Evolutionary conservation across 2,797 vertebrate species (phyloP).

Genomic region (Poeciliopsis infans): DNA sequence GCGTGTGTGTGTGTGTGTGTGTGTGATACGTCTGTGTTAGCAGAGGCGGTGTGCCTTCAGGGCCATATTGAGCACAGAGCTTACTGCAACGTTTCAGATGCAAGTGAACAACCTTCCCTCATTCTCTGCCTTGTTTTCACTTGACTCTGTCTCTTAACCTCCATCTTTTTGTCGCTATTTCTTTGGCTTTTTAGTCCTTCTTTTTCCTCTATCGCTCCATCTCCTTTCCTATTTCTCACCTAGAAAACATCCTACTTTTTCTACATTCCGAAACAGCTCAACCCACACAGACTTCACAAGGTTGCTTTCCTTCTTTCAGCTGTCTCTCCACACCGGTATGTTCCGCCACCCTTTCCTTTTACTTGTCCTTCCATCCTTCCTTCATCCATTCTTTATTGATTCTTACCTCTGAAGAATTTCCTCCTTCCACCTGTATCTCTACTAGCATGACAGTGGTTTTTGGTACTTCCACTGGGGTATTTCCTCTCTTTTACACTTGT

Average conservation of each 20-base stretch:
- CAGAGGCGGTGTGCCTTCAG: conserved; percentile 80
- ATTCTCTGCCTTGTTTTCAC: conserved; percentile 57
- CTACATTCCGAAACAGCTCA: conserved; percentile 71
- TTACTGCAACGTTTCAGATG: conserved; percentile 76
- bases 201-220: conserved; percentile 14
- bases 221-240: conserved; percentile 44
- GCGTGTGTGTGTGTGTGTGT: conserved; percentile 29
- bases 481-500: conserved; percentile 31
- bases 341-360: conserved; percentile 55
- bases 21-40: conserved; percentile 69
- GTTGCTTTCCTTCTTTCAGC: conserved; percentile 68
- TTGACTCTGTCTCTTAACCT: conserved; percentile 44
- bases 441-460: conserved; percentile 49
- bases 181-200: conserved; percentile 31
- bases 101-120: conserved; percentile 75
- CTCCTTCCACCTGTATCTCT: conserved; percentile 59
- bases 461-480: conserved; percentile 48
- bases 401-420: conserved; percentile 55
- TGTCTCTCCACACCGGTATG: conserved; percentile 56
- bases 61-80: conserved; percentile 78
- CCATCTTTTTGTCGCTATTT: conserved; percentile 31
- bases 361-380: conserved; percentile 60
- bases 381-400: conserved; percentile 69
- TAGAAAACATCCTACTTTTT: conserved; percentile 57
- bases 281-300: conserved; percentile 79